Percentiles rank a stretch among this genome's conserved stretches.
These are phyloP conservation scores for Sebastes steindachneri DNA, from an alignment of 2,797 vertebrate genomes.

Conservation along the genomic window DNA sequence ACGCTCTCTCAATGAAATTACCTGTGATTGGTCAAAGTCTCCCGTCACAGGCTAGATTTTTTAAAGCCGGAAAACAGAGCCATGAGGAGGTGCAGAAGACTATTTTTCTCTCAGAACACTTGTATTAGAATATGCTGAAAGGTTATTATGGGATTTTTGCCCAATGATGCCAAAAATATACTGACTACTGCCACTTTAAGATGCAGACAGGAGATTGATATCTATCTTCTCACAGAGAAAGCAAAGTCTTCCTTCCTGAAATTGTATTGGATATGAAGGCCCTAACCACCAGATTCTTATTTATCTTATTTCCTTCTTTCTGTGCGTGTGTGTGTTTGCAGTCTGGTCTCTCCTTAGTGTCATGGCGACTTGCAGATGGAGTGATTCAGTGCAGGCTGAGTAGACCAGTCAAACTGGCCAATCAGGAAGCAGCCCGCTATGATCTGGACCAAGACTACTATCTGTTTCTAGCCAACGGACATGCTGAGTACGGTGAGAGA, in stretches of 20 bases:
- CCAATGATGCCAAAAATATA: no score
- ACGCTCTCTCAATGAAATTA: no score
- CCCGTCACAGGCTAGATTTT: no score
- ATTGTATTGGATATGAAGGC: not conserved
- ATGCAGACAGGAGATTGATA: not conserved
- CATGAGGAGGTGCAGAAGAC: no score
- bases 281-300: not conserved
- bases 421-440: slow-evolving; percentile 71
- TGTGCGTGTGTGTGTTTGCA: not conserved
- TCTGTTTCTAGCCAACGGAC: slow-evolving; percentile 85
- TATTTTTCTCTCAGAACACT: no score
- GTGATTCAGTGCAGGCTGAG: slow-evolving; percentile 86
- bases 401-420: slow-evolving; percentile 69
- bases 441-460: slow-evolving; percentile 84
- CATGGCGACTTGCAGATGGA: slow-evolving; percentile 84
- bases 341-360: slow-evolving; percentile 73
- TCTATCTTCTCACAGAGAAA: not conserved
- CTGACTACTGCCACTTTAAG: not conserved
- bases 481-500: slow-evolving; percentile 74
- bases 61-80: no score
- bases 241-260: not conserved
- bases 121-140: no score
- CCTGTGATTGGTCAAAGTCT: no score
- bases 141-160: no score
- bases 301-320: not conserved